Conservation (phyloP, 2,888 invertebrate species). For the Drosophila fungiperda region DNA sequence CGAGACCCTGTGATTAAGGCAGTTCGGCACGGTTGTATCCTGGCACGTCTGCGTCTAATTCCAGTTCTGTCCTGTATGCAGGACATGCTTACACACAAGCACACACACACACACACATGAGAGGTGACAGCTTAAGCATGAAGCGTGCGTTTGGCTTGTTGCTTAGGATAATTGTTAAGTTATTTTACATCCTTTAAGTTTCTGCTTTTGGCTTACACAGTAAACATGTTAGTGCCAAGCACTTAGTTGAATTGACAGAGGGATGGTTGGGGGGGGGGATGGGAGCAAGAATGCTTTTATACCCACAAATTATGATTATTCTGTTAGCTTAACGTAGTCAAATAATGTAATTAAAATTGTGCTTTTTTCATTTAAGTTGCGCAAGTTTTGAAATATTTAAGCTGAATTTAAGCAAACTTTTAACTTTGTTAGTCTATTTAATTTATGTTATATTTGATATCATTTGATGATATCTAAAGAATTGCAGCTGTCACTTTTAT, state of each 20-base stretch:
- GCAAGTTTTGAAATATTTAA: not conserved
- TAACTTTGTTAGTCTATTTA: not conserved
- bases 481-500: not conserved
- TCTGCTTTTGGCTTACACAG: conserved; percentile 10
- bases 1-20: conserved; percentile 53
- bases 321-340: not conserved
- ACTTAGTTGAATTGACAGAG: not conserved
- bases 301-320: not conserved
- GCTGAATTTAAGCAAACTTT: not conserved
- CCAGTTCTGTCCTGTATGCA: not conserved
- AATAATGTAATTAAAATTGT: not conserved
- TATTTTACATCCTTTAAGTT: conserved; percentile 17
- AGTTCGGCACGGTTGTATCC: conserved; percentile 41
- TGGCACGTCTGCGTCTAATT: conserved; percentile 37
- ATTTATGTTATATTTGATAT: not conserved
- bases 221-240: conserved; percentile 36
- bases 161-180: conserved; percentile 54
- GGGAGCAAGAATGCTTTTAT: not conserved
- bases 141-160: conserved; percentile 52
- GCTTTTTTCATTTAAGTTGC: not conserved
- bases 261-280: no score
- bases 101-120: not conserved
- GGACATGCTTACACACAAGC: not conserved
- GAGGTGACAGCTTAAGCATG: conserved; percentile 40
- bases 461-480: not conserved